Evolutionary conservation across 2,797 vertebrate species (phyloP).

Genomic region (Spinibarbus caldwelli): DNA sequence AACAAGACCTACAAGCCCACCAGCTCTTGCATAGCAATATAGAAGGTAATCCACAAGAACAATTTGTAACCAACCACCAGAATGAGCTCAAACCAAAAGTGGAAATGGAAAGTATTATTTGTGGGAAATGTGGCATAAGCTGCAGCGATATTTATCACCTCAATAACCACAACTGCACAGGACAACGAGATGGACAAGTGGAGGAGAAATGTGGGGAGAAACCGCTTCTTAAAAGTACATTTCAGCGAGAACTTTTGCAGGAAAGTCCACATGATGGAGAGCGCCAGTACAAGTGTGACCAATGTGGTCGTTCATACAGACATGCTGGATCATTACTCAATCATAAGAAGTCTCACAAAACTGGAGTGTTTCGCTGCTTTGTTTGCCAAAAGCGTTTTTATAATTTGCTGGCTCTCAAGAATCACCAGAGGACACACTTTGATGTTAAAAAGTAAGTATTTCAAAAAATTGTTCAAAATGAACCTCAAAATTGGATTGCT

Average conservation of each 20-base stretch:
- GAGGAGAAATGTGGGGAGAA: slow-evolving; percentile 58
- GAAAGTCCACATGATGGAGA: slow-evolving; percentile 53
- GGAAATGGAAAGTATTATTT: slow-evolving; percentile 76
- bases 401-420: slow-evolving; percentile 92
- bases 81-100: slow-evolving; percentile 58
- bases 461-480: not conserved
- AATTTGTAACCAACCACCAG: slow-evolving; percentile 38
- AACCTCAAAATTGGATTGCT: not conserved
- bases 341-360: slow-evolving; percentile 93
- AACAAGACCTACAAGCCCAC: slow-evolving; percentile 81
- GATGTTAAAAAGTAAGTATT: slow-evolving; percentile 85
- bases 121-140: slow-evolving; percentile 78
- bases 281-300: slow-evolving; percentile 84
- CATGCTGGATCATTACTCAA: slow-evolving; percentile 90
- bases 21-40: slow-evolving; percentile 73
- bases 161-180: slow-evolving; percentile 71
- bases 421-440: slow-evolving; percentile 90
- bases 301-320: slow-evolving; percentile 89
- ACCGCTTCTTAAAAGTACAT: slow-evolving; percentile 33
- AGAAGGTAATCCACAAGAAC: slow-evolving; percentile 37
- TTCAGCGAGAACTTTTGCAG: slow-evolving; percentile 55
- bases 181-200: slow-evolving; percentile 56
- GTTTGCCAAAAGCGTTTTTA: slow-evolving; percentile 92
- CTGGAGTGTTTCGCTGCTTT: slow-evolving; percentile 87
- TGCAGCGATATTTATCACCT: slow-evolving; percentile 75